These are phyloP conservation scores for Agonopterix subpropinquella DNA, from an alignment of 2,888 invertebrate genomes.

Conservation along the genomic window DNA sequence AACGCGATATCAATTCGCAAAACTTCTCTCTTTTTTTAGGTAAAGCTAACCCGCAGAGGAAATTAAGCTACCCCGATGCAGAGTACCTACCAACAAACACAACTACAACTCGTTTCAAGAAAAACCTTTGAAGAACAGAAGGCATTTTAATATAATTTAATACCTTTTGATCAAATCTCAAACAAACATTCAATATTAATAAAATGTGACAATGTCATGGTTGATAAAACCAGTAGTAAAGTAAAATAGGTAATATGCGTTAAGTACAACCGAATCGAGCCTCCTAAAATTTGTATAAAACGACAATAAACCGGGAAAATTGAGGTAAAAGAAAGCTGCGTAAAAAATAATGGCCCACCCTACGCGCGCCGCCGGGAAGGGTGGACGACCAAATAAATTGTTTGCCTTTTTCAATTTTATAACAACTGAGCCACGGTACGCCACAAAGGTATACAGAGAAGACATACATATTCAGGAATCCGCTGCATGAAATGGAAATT, in stretches of 20 bases:
- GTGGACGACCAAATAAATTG: conserved; percentile 60
- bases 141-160: too few species aligned
- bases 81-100: too few species aligned
- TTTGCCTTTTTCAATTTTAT: conserved; percentile 64
- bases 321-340: conserved; percentile 55
- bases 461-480: conserved; percentile 13
- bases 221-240: not conserved
- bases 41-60: conserved; percentile 25
- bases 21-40: conserved; percentile 37
- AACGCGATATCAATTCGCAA: conserved; percentile 50
- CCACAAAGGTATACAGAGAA: conserved; percentile 13
- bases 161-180: too few species aligned
- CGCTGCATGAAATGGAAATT: conserved; percentile 8
- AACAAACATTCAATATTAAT: too few species aligned
- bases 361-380: conserved; percentile 36
- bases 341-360: conserved; percentile 67
- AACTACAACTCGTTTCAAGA: too few species aligned
- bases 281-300: conserved; percentile 60
- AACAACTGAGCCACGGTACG: conserved; percentile 22
- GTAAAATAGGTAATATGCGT: conserved; percentile 6
- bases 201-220: too few species aligned
- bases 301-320: conserved; percentile 56
- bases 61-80: conserved; percentile 34
- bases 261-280: conserved; percentile 6
- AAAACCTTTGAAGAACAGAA: too few species aligned